These are phyloP conservation scores for Podabrus alpinus DNA, from an alignment of 2,888 invertebrate species.

Conservation along the genomic window DNA sequence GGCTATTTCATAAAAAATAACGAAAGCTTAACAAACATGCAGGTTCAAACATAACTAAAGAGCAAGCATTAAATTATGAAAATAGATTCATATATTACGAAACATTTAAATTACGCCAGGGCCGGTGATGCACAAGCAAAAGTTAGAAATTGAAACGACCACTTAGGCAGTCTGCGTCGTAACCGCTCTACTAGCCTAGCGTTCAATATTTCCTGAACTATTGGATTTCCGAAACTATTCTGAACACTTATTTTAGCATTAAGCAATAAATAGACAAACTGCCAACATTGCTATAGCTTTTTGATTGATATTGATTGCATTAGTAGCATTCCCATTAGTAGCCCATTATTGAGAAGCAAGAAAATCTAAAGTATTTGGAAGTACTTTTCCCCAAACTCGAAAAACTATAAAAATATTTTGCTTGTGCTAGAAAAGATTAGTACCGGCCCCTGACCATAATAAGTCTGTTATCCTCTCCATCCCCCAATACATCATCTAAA, in stretches of 20 bases:
- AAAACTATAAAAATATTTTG: background rate
- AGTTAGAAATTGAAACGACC: too few relatives aligned
- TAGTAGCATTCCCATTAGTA: background rate
- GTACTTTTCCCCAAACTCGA: background rate
- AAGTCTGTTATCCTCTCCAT: conserved; percentile 33
- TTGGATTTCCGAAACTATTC: background rate
- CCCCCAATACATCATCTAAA: conserved; percentile 32
- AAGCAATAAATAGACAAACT: background rate
- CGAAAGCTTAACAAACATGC: conserved; percentile 16
- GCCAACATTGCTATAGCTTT: background rate
- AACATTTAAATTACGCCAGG: background rate
- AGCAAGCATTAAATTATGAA: conserved; percentile 6
- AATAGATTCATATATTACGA: background rate
- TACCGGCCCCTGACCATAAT: background rate
- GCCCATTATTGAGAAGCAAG: background rate
- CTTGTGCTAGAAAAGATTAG: background rate
- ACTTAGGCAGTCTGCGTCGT: background rate
- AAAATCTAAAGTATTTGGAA: background rate
- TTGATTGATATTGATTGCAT: background rate
- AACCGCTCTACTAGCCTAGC: background rate
- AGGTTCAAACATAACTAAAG: conserved; percentile 9
- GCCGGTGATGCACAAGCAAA: conserved; percentile 6
- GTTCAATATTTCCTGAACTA: background rate
- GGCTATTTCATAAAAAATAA: background rate
- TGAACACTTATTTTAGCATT: background rate